phyloP scores from a whole-genome alignment of 2,888 invertebrate species.

The Pachydiplax longipennis region DNA sequence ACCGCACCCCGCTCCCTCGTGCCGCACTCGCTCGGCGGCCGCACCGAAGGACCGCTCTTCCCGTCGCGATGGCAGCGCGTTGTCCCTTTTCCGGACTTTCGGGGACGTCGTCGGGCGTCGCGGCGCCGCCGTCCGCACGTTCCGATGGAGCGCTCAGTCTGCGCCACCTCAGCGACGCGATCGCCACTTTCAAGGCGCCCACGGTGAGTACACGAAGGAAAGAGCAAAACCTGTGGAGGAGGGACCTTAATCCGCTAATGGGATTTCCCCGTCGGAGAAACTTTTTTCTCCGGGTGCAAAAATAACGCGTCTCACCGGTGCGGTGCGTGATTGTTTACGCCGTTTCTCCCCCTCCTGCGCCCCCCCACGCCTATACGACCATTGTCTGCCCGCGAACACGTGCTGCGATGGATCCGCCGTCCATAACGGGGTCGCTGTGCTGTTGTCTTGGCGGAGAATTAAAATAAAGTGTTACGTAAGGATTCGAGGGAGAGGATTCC shows the following conservation, averaged over 20 bases:
- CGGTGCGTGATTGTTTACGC: no score
- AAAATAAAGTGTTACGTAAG: no score
- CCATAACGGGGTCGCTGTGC: no score
- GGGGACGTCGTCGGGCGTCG: background rate
- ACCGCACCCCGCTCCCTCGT: slow-evolving; percentile 59
- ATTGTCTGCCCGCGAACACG: no score
- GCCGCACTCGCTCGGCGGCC: slow-evolving; percentile 59
- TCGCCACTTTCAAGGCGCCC: slow-evolving; percentile 81
- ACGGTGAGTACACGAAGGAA: slow-evolving; percentile 69
- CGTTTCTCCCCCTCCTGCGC: no score
- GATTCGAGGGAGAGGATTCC: no score
- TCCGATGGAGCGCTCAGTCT: slow-evolving; percentile 74
- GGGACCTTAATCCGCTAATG: background rate
- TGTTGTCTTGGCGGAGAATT: no score
- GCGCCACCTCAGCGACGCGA: slow-evolving; percentile 81
- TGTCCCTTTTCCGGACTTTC: background rate
- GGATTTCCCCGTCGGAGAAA: background rate
- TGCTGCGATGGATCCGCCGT: no score
- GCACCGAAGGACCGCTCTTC: slow-evolving; percentile 51
- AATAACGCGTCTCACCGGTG: background rate
- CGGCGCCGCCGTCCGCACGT: slow-evolving; percentile 51
- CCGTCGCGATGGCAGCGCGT: slow-evolving; percentile 58
- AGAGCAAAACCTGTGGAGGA: background rate
- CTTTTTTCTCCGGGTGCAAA: background rate
- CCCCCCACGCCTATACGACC: no score